Evolutionary conservation across 2,888 invertebrate species (phyloP).

Genomic region (Apodemia zela): DNA sequence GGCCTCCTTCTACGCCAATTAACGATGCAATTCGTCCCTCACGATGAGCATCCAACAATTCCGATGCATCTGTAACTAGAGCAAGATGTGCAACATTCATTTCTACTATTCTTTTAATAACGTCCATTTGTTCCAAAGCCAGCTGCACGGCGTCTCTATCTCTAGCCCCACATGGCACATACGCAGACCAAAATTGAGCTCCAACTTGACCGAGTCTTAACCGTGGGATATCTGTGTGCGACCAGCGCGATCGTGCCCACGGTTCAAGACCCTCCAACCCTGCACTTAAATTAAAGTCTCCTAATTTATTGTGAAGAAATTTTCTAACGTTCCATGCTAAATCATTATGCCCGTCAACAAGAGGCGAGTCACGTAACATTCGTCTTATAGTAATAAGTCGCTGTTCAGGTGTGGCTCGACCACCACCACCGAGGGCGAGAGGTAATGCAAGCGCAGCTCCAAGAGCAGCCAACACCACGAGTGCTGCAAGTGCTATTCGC

Average conservation of each 20-base stretch:
- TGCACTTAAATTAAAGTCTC: conserved; percentile 83
- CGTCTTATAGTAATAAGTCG: conserved; percentile 83
- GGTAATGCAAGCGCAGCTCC: conserved; percentile 81
- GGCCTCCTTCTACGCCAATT: conserved; percentile 96
- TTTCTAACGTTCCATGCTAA: conserved; percentile 94
- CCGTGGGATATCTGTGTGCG: conserved; percentile 95
- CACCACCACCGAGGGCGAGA: conserved; percentile 71
- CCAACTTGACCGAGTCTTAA: conserved; percentile 91
- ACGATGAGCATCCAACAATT: conserved; percentile 86
- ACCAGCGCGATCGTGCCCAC: conserved; percentile 93
- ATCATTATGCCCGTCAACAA: conserved; percentile 92
- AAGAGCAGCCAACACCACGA: conserved; percentile 80
- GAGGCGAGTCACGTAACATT: conserved; percentile 84
- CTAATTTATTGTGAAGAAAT: conserved; percentile 90
- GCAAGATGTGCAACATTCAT: conserved; percentile 87
- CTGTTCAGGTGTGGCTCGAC: conserved; percentile 80
- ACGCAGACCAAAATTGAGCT: conserved; percentile 95
- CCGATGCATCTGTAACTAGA: conserved; percentile 85
- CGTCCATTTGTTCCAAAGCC: conserved; percentile 92
- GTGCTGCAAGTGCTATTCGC: conserved; percentile 80
- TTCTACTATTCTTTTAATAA: conserved; percentile 85
- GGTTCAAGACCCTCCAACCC: conserved; percentile 85
- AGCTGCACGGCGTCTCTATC: conserved; percentile 91
- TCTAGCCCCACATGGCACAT: conserved; percentile 91
- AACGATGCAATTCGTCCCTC: conserved; percentile 91